A percentile compares a stretch with the other conserved stretches of the same genome.
Evolutionary conservation across 1,140 invertebrate genomes (phyloP).

Genomic region (Ptiloglossa arizonensis): DNA sequence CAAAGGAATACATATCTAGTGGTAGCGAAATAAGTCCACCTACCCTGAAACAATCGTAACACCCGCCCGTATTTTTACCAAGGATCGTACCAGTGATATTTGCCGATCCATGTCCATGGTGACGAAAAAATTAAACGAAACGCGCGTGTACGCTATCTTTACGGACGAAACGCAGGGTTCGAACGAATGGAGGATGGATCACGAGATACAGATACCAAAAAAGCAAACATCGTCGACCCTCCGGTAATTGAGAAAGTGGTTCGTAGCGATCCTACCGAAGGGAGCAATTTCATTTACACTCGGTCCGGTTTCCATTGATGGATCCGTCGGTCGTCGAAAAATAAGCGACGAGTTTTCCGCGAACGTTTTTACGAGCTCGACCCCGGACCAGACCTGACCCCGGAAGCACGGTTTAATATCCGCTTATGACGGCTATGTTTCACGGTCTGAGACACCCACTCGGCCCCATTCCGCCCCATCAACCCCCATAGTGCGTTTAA

Average conservation of each 20-base stretch:
- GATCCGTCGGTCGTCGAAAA: neutral
- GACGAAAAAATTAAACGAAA: too few species aligned
- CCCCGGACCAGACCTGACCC: constrained; percentile 29
- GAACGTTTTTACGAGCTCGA: constrained; percentile 49
- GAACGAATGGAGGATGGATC: neutral
- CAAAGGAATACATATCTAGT: too few species aligned
- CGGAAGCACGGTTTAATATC: constrained; percentile 75
- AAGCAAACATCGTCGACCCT: neutral
- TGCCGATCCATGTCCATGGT: too few species aligned
- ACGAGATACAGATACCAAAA: neutral
- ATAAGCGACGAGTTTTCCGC: constrained; percentile 55
- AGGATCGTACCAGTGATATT: too few species aligned
- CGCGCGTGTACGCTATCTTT: too few species aligned
- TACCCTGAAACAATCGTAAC: too few species aligned
- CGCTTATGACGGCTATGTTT: constrained; percentile 79
- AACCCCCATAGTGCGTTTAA: constrained; percentile 80
- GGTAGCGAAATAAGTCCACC: too few species aligned
- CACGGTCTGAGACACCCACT: constrained; percentile 71
- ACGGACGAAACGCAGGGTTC: too few species aligned
- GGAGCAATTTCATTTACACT: constrained; percentile 28
- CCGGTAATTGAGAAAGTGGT: constrained; percentile 11
- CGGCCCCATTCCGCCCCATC: constrained; percentile 78
- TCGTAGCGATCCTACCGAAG: neutral
- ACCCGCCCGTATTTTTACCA: too few species aligned
- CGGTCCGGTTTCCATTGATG: neutral